Conservation (phyloP, 2,888 invertebrate species). For the Conchocele bisecta region DNA sequence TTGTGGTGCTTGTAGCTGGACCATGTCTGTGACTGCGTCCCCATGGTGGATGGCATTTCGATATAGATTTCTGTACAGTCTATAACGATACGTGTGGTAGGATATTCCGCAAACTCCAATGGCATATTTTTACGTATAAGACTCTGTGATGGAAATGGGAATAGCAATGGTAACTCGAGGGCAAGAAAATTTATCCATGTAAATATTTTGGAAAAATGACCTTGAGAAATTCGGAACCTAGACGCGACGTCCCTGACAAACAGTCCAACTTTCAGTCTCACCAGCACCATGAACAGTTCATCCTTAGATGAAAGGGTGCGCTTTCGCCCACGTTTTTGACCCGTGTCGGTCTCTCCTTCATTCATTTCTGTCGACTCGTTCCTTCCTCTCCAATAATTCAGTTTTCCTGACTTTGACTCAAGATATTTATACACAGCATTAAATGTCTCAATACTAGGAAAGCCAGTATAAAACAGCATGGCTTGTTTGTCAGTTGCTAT, state of each 20-base stretch:
- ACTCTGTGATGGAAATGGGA: constrained; percentile 24
- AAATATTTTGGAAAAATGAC: constrained; percentile 33
- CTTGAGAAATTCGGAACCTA: constrained; percentile 28
- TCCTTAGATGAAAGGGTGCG: constrained; percentile 7
- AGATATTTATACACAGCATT: constrained; percentile 32
- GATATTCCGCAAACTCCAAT: constrained; percentile 17
- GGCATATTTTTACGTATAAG: constrained; percentile 20
- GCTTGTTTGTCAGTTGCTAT: too few species aligned
- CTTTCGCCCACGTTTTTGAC: constrained; percentile 15
- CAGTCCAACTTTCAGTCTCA: constrained; percentile 36
- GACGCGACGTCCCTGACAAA: constrained; percentile 34
- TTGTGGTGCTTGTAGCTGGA: constrained; percentile 60
- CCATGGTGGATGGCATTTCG: constrained; percentile 30
- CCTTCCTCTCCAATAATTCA: constrained; percentile 32
- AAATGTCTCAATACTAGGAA: constrained; percentile 17
- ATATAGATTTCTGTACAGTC: constrained; percentile 37
- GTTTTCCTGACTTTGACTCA: constrained; percentile 14
- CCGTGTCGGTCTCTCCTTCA: neutral
- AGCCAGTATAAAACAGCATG: too few species aligned
- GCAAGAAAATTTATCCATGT: constrained; percentile 40
- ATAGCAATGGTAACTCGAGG: constrained; percentile 12
- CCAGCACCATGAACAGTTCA: constrained; percentile 36
- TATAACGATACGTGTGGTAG: constrained; percentile 31
- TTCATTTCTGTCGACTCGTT: neutral
- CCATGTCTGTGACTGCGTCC: constrained; percentile 43